Base-by-base conservation (phyloP, 2,888 invertebrate species). In the Xanthorhoe designata region DNA sequence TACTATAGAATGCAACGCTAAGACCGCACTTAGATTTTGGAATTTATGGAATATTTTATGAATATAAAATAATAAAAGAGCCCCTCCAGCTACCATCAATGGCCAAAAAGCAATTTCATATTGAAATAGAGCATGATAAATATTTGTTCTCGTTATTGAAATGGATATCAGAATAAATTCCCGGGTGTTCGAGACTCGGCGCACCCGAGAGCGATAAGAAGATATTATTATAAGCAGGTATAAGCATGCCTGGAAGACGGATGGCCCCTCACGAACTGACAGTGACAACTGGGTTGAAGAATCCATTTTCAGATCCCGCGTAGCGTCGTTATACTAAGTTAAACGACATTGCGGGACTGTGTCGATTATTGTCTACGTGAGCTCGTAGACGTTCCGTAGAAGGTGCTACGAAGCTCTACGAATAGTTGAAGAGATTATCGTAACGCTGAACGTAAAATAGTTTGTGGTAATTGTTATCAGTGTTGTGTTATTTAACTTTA, bases 181-280 rank as follows among this genome's bases (percentile, higher is more conserved):
- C 59, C 63, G 49, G 24, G 60, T 50, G 62, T 64, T 66, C 47
- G 57, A 52, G 54, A 57, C 59, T 68, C 47, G 52, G 49, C 64
- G 60, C 66, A 58, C 69, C 73, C 69, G 61, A 73, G 64, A 72
- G 67, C 71, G 74, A 72, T 75, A 73, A 72, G 59, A 56, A 74
- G 72, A 74, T 77, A 78, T 77, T 75, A 78, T 76, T 78, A 78
- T 79, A 78, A 79, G 75, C 79, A 78, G 77, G 75, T 78, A 78
- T 68, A 75, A 72, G 64, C 64, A 53, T 58, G 58, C 64, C 49
- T 58, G 63, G 70, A 84, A 86, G 87, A 87, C 78, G 76, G 82
- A 89, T 86, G 78, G 78, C 74, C 79, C 72, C 76, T 82, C 72
- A 71, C 73, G 72, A 79, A 76, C 79, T 80, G 85, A 83, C 84